phyloP scores from a whole-genome alignment of 2,888 invertebrate species.

The Teleogryllus oceanicus region DNA sequence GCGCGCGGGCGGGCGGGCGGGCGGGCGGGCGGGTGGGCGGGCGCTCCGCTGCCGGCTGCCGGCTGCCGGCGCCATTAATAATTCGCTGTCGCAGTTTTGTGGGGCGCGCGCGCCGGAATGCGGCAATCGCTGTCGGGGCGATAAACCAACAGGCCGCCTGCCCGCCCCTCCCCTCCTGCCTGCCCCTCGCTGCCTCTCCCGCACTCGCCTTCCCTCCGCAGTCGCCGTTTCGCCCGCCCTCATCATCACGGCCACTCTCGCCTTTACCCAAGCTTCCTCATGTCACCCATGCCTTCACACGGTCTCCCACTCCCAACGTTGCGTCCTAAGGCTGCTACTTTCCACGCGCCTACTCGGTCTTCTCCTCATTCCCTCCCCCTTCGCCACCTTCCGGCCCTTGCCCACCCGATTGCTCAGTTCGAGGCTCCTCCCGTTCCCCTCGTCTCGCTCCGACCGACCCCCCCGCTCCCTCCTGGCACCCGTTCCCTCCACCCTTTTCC shows the following conservation, averaged over 20 bases:
- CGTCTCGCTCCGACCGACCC: no score
- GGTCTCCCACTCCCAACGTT: not conserved
- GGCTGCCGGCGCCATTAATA: not conserved
- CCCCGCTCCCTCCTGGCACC: no score
- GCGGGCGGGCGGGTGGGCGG: no score
- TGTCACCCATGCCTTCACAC: no score
- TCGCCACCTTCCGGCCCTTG: not conserved
- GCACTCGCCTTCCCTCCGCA: not conserved
- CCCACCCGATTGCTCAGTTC: not conserved
- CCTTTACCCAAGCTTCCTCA: no score
- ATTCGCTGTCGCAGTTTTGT: slow-evolving; percentile 9
- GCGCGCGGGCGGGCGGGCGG: no score
- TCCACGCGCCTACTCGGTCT: not conserved
- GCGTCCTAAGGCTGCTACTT: not conserved
- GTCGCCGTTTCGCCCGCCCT: no score
- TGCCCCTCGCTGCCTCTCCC: not conserved
- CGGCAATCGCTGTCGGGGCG: slow-evolving; percentile 10
- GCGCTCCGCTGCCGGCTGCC: not conserved
- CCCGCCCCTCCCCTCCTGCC: not conserved
- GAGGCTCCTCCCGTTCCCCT: no score
- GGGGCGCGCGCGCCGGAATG: slow-evolving; percentile 1
- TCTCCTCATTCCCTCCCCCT: not conserved
- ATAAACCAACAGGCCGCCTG: not conserved
- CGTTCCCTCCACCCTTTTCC: no score
- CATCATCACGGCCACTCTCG: no score